Evolutionary conservation across 2,113 vertebrate species (phyloP), one percentile per base, ranked within the genome.

Genomic region (Falco punctatus): DNA sequence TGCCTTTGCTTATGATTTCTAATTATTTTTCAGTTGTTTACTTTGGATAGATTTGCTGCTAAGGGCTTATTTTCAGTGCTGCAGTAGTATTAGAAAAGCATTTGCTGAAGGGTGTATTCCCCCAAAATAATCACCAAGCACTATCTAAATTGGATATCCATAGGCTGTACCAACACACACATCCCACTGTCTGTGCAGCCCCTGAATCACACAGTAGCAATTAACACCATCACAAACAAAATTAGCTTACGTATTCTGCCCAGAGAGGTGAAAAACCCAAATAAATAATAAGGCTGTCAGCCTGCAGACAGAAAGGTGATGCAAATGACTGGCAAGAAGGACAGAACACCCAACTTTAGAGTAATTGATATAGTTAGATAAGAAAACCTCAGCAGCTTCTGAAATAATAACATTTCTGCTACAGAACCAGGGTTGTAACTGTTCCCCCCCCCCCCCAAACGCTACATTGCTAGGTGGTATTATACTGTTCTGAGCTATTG

Each of bases 1-100:
- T 9, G 55, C 75, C 59, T 87, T 54, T 73, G 40, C 94, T 86
- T 61, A 90, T 13, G 7, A 55, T 57, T 73, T 24, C 84, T 67
- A 93, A 77, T 91, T 90, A 86, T 81, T 96, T 88, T 95, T 65
- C 88, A 83, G 5, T 42, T 80, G 85, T 95, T 97, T 93, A 70
- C 71, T 93, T 86, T 77, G 92, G 78, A 83, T 27, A 79, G 85
- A 71, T 83, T 81, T 85, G 30, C 87, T 85, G 71, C 65, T 80
- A 58, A 79, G 61, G 74, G 75, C 59, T 90, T 82, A 55, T 64
- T 69, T 95, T 75, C 46, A 55, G 57, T 7, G 10, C 54, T 67
- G 67, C 54, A 67, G 84, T 28, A 91, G 54, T 16, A 79, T 32
- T 42, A 78, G 66, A 49, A 81, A 62, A 73, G 70, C 87, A 15